Evolutionary conservation across 2,888 invertebrate genomes (phyloP).

Genomic region (Myopa testacea): DNA sequence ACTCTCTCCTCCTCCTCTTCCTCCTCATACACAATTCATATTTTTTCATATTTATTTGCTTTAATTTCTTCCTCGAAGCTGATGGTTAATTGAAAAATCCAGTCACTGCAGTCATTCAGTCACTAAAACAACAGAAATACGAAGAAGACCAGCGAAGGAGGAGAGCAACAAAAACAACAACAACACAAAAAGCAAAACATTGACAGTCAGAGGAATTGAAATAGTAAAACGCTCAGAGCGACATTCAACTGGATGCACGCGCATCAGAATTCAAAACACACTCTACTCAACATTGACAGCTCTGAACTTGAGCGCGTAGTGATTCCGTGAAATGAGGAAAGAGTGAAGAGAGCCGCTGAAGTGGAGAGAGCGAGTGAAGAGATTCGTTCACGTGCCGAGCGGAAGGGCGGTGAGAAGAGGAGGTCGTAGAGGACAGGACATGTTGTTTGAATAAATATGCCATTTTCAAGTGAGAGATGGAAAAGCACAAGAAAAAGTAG

Average conservation of each 20-base stretch:
- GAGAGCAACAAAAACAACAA: not conserved
- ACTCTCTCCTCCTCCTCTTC: too few species aligned
- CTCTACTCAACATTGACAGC: not conserved
- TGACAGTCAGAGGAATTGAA: slow-evolving; percentile 6
- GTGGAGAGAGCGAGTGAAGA: too few species aligned
- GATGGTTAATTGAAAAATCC: slow-evolving; percentile 7
- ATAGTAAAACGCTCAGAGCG: not conserved
- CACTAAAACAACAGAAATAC: too few species aligned
- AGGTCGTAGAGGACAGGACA: not conserved
- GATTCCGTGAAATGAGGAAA: not conserved
- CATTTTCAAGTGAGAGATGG: not conserved
- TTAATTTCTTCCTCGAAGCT: not conserved
- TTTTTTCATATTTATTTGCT: not conserved
- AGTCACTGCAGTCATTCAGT: not conserved
- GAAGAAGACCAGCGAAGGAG: not conserved
- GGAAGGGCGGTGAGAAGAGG: not conserved
- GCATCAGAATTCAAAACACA: not conserved
- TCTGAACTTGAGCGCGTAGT: not conserved
- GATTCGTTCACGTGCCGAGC: not conserved
- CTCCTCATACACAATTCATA: too few species aligned
- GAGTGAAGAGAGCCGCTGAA: not conserved
- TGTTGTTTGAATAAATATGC: not conserved
- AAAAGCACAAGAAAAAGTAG: not conserved
- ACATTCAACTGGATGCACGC: not conserved
- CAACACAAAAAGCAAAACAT: not conserved